These are phyloP conservation scores for Bombus confusus DNA, from an alignment of 1,140 invertebrate genomes.

Conservation along the genomic window DNA sequence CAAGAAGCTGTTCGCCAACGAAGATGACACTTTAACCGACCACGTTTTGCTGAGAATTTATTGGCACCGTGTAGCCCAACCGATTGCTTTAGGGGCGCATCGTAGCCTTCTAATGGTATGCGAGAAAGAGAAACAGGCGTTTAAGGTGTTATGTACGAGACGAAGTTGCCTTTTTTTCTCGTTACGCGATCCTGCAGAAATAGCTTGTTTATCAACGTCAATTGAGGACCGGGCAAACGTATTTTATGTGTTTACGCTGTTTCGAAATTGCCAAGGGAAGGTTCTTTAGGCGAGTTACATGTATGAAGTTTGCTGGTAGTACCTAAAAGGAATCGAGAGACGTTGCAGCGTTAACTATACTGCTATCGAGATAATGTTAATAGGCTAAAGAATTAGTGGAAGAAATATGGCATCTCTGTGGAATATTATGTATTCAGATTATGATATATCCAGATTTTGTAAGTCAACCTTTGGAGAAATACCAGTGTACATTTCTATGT, in stretches of 20 bases:
- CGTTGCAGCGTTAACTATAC: too few relatives aligned
- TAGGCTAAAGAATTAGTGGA: too few relatives aligned
- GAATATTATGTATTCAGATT: too few relatives aligned
- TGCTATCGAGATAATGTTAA: too few relatives aligned
- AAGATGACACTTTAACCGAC: slow-evolving; percentile 11
- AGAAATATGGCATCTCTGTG: too few relatives aligned
- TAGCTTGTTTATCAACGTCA: not conserved
- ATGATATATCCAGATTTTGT: not conserved
- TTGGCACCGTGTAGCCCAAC: not conserved
- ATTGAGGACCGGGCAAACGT: not conserved
- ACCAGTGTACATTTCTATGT: too few relatives aligned
- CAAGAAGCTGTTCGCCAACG: not conserved
- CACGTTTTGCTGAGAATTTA: not conserved
- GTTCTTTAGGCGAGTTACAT: not conserved
- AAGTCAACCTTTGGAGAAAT: too few relatives aligned
- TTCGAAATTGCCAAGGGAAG: not conserved
- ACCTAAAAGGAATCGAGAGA: too few relatives aligned
- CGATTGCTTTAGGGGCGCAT: not conserved
- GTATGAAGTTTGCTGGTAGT: too few relatives aligned
- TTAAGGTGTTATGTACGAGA: not conserved
- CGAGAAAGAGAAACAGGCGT: not conserved
- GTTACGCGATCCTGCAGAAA: too few relatives aligned
- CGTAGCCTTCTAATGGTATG: not conserved
- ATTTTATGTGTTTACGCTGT: not conserved
- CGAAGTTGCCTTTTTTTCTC: too few relatives aligned